Percentiles rank a stretch among this genome's conserved stretches.
These are phyloP conservation scores for Pyrgus malvae DNA, from an alignment of 2,888 invertebrate genomes.

Conservation along the genomic window DNA sequence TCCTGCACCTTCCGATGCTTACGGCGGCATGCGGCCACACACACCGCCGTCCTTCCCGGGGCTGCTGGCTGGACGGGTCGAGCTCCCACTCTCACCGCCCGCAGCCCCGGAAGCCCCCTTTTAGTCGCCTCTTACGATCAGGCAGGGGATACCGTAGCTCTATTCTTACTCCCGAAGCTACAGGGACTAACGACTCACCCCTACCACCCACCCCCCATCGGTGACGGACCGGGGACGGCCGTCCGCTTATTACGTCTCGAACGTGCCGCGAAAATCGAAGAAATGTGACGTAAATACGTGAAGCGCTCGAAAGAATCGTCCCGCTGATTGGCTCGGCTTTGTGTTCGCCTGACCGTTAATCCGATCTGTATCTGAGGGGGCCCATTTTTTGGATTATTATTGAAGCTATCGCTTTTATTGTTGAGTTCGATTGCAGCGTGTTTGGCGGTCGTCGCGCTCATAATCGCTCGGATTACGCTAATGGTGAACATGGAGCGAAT, in stretches of 20 bases:
- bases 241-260: slow-evolving; percentile 78
- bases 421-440: slow-evolving; percentile 42
- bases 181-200: too few relatives aligned
- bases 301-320: slow-evolving; percentile 67
- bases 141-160: too few relatives aligned
- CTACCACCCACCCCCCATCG: slow-evolving; percentile 37
- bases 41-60: too few relatives aligned
- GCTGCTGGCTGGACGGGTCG: too few relatives aligned
- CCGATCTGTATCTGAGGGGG: slow-evolving; percentile 68
- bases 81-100: too few relatives aligned
- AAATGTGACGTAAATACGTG: slow-evolving; percentile 79
- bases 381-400: slow-evolving; percentile 66
- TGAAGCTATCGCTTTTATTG: slow-evolving; percentile 64
- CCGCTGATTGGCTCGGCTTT: slow-evolving; percentile 72
- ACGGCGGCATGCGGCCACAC: too few relatives aligned
- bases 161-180: too few relatives aligned
- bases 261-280: slow-evolving; percentile 81
- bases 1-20: too few relatives aligned
- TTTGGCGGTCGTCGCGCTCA: slow-evolving; percentile 37
- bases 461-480: slow-evolving; percentile 34
- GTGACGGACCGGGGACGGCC: slow-evolving; percentile 66
- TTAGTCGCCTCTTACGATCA: too few relatives aligned
- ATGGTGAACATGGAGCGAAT: slow-evolving; percentile 26
- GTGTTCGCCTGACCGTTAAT: slow-evolving; percentile 76
- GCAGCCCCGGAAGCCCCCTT: too few relatives aligned